Percentiles rank a stretch among this genome's conserved stretches.
These are phyloP conservation scores for Heliconius cydno DNA, from an alignment of 2,888 invertebrate genomes.

Conservation along the genomic window DNA sequence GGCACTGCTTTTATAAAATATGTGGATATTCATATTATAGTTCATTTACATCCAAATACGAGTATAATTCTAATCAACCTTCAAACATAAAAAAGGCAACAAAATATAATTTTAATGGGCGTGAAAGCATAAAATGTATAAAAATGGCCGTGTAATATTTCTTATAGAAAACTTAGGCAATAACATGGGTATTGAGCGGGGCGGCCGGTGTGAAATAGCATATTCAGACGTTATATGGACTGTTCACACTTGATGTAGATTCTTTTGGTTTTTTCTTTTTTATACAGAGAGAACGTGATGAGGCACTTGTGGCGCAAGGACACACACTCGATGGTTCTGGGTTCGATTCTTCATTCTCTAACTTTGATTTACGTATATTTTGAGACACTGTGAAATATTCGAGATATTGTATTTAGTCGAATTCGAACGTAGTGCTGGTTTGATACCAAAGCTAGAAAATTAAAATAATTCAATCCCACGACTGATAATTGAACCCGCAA, in stretches of 20 bases:
- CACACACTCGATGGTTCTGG: too few relatives aligned
- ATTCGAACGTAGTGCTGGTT: not conserved
- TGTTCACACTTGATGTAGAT: conserved; percentile 21
- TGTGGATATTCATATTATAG: too few relatives aligned
- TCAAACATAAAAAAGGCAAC: conserved; percentile 9
- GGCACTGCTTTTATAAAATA: too few relatives aligned
- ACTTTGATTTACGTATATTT: too few relatives aligned
- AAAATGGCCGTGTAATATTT: conserved; percentile 39
- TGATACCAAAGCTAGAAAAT: not conserved
- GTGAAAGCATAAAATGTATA: conserved; percentile 35
- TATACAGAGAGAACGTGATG: not conserved
- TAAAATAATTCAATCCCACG: too few relatives aligned
- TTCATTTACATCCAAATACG: not conserved
- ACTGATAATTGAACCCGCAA: not conserved
- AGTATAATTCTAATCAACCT: not conserved
- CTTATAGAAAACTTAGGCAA: conserved; percentile 41
- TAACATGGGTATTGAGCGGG: conserved; percentile 46
- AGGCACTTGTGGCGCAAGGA: too few relatives aligned
- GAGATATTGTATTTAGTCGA: not conserved
- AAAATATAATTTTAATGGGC: conserved; percentile 32
- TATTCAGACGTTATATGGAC: conserved; percentile 27
- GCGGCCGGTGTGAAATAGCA: conserved; percentile 49
- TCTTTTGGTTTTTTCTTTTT: not conserved
- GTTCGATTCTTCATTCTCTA: too few relatives aligned
- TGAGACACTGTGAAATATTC: too few relatives aligned